Evolutionary conservation across 2,113 vertebrate species (phyloP), one percentile per base, ranked within the genome.

Genomic region (Ammodramus savannarum): DNA sequence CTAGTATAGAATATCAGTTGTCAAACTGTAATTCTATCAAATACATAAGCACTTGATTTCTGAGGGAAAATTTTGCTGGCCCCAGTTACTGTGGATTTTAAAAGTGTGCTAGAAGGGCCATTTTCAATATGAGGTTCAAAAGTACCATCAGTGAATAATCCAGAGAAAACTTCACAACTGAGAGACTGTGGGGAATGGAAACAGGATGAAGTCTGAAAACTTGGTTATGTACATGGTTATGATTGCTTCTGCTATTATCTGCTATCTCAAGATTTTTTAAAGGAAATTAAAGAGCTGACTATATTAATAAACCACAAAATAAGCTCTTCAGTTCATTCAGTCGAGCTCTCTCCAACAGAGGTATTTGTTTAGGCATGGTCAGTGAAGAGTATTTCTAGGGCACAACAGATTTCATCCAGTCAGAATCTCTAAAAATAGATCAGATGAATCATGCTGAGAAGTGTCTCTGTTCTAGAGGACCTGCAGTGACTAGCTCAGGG

Each of bases 361-460:
- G 7, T 41, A 57, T 73, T 85, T 79, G 41, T 65, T 83, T 80
- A 77, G 49, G 38, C 14, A 39, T 73, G 36, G 67, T 49, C 79
- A 88, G 38, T 75, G 74, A 80, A 80, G 41, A 86, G 13, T 69
- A 69, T 92, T 95, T 86, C 86, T 86, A 87, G 77, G 68, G 23
- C 61, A 78, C 23, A 62, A 62, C 87, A 96, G 84, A 92, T 84
- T 87, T 95, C 59, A 84, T 84, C 68, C 55, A 92, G 80, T 74
- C 68, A 92, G 51, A 91, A 90, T 84, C 59, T 80, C 87, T 78
- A 78, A 84, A 90, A 96, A 89, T 77, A 89, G 46, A 77, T 74
- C 49, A 86, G 72, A 59, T 77, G 34, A 77, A 67, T 89, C 91
- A 74, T 59, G 61, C 65, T 84, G 51, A 73, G 36, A 92, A 77